Evolutionary conservation across 1,140 invertebrate species (phyloP).

Genomic region (Goniozus legneri): DNA sequence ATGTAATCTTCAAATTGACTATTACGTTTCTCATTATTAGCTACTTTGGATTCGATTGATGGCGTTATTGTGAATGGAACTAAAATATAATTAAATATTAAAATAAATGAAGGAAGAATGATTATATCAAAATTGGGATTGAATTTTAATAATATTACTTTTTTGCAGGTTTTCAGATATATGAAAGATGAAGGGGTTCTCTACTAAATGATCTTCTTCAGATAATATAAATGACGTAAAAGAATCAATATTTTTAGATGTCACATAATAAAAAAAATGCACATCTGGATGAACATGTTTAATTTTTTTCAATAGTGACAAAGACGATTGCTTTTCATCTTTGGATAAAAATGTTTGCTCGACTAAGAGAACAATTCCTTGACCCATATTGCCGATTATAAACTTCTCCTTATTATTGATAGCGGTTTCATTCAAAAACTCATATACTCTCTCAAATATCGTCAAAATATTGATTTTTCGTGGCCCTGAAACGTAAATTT

Average conservation of each 20-base stretch:
- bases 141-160: slow-evolving; percentile 16
- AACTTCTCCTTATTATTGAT: slow-evolving; percentile 14
- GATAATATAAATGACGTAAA: slow-evolving; percentile 27
- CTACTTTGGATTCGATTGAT: slow-evolving; percentile 4
- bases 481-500: slow-evolving; percentile 26
- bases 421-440: slow-evolving; percentile 30
- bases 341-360: slow-evolving; percentile 16
- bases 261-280: background rate
- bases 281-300: slow-evolving; percentile 33
- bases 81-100: slow-evolving; percentile 15
- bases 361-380: slow-evolving; percentile 31
- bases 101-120: too few species aligned
- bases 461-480: slow-evolving; percentile 19
- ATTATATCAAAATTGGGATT: too few species aligned
- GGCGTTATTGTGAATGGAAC: slow-evolving; percentile 30
- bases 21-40: slow-evolving; percentile 7
- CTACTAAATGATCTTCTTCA: slow-evolving; percentile 30
- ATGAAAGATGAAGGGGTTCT: slow-evolving; percentile 19
- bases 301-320: slow-evolving; percentile 22
- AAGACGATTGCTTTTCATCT: slow-evolving; percentile 12
- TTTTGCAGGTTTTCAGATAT: slow-evolving; percentile 19
- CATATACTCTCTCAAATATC: slow-evolving; percentile 17
- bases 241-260: slow-evolving; percentile 16
- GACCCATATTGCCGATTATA: slow-evolving; percentile 29
- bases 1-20: slow-evolving; percentile 35